Base-by-base conservation (phyloP, 2,888 invertebrate species). In the Conchocele bisecta region DNA sequence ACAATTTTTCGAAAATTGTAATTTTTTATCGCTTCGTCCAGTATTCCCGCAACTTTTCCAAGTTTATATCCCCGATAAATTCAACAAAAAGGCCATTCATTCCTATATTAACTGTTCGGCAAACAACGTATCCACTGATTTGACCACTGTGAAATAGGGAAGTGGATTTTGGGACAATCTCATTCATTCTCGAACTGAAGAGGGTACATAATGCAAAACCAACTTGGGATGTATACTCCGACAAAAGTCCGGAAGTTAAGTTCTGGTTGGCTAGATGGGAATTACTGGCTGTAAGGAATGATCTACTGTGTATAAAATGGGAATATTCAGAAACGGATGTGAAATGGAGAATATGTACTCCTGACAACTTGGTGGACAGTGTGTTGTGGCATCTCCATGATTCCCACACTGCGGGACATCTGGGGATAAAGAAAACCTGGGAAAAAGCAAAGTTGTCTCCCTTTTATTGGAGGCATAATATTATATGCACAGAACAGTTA, bases 241-340 rank as follows among this genome's bases (percentile, higher is more conserved):
- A 33, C 13, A 50, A 50, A 22, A 66, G 57, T 42, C 35, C 28
- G 17, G 42, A 58, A 61, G 28, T 22, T 20, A 20, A 46, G 35
- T 69, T 58, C 26, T 69, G 69, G 69, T 42, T 56, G 3, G 42
- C 44, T 0, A 64, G 54, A 54, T 70, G 59, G 70, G 41, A 64
- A 9, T 13, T 64, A n/a, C 13, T 70, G 5, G 64, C 50, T 2
- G 31, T 70, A 1, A 41, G 54, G 56, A 48, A 64, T 54, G 54
- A 42, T 22, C 15, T 69, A 1, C n/a, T 63, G 50, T 63, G 57
- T 26, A 50, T 63, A n/a, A 63, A 60, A 22, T 69, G 69, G 57
- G 51, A 63, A 15, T 63, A 31, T 24, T 5, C 42, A 44, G 1
- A 5, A n/a, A 20, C 22, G 7, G 31, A 63, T 42, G 2, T 44